Percentiles rank a stretch among this genome's conserved stretches.
Conservation (phyloP, 2,797 vertebrate species). For the Sphenodon punctatus region DNA sequence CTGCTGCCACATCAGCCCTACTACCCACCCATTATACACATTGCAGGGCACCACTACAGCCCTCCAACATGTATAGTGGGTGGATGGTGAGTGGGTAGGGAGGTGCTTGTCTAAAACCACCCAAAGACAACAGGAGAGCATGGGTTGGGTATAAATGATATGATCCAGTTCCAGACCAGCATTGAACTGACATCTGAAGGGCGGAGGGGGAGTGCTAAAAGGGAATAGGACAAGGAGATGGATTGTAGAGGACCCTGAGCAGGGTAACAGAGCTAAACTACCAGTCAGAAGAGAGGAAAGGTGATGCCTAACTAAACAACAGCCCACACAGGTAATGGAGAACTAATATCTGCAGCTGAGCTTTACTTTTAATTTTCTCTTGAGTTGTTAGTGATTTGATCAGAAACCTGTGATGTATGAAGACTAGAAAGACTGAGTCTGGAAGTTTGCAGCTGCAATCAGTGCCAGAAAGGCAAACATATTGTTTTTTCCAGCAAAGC, state of each 20-base stretch:
- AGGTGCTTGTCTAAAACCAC: no score
- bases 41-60: no score
- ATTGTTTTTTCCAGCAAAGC: not conserved
- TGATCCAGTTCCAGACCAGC: fast-evolving
- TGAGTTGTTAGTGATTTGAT: not conserved
- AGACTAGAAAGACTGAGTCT: not conserved
- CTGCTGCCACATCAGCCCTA: no score
- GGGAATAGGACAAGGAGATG: not conserved
- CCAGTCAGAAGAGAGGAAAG: not conserved
- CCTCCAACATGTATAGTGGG: no score
- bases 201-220: not conserved
- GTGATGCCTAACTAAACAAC: not conserved
- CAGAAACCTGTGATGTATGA: not conserved
- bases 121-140: no score
- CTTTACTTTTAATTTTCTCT: not conserved
- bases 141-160: no score
- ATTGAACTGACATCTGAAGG: not conserved
- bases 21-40: no score
- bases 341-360: not conserved
- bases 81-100: no score
- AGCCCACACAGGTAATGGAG: no score
- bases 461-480: not conserved
- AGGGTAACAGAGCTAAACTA: not conserved
- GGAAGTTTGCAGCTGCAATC: constrained; percentile 6
- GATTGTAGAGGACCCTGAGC: no score